Evolutionary conservation across 2,888 invertebrate genomes (phyloP).

Genomic region (Polymixis flavicincta): DNA sequence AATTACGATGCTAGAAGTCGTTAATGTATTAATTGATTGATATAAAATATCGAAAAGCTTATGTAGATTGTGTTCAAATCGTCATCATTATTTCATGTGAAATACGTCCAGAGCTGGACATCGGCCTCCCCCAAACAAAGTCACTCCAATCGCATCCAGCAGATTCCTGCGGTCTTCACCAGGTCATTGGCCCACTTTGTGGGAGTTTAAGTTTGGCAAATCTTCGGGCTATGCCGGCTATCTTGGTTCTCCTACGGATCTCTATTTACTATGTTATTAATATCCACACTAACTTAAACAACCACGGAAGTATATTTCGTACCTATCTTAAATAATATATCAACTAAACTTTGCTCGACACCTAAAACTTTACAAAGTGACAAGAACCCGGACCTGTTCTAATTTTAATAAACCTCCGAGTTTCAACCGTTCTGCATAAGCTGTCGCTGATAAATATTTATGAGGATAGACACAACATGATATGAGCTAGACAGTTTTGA

Average conservation of each 20-base stretch:
- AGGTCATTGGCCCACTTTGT: no score
- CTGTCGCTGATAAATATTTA: conserved; percentile 25
- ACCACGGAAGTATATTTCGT: background rate
- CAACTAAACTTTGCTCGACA: background rate
- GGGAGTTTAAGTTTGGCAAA: no score
- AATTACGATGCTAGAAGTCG: background rate
- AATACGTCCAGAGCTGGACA: no score
- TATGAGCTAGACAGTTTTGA: background rate
- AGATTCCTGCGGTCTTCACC: no score
- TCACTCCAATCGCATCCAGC: no score
- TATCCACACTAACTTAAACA: background rate
- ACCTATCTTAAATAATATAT: conserved; percentile 8
- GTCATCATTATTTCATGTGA: no score
- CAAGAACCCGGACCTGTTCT: background rate
- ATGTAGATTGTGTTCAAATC: no score
- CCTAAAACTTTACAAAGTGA: conserved; percentile 17
- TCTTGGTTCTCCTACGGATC: no score
- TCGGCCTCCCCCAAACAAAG: no score
- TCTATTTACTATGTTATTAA: background rate
- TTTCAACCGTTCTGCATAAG: conserved; percentile 25
- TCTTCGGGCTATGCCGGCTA: no score
- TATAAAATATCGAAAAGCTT: no score
- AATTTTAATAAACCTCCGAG: conserved; percentile 41
- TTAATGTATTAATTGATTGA: no score
- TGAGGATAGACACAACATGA: conserved; percentile 21